phyloP scores from a whole-genome alignment of 1,140 invertebrate species.

The Sminthurides bifidus region DNA sequence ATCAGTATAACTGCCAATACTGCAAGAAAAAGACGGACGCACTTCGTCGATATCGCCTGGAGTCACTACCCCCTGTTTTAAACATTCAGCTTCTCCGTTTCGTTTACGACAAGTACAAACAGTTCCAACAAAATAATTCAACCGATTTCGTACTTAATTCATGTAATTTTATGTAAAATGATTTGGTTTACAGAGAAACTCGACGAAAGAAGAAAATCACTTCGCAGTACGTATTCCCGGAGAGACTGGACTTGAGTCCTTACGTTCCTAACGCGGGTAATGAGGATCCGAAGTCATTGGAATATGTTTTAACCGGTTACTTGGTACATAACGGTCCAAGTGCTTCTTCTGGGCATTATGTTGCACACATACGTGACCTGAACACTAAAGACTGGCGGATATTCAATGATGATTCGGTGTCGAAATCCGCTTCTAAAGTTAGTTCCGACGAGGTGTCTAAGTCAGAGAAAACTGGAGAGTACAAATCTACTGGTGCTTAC shows the following conservation, averaged over 20 bases:
- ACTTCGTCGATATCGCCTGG: conserved; percentile 46
- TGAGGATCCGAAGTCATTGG: conserved; percentile 34
- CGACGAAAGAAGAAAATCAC: conserved; percentile 57
- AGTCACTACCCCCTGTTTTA: conserved; percentile 52
- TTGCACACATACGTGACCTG: conserved; percentile 49
- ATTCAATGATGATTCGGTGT: conserved; percentile 56
- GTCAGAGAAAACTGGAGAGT: neutral
- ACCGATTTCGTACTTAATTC: neutral
- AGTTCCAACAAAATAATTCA: neutral
- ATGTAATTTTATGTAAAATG: neutral
- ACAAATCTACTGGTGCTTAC: conserved; percentile 18
- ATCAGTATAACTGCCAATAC: conserved; percentile 51
- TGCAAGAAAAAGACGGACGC: conserved; percentile 54
- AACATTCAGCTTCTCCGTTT: conserved; percentile 57
- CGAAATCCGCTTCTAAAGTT: neutral
- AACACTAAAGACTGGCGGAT: conserved; percentile 49
- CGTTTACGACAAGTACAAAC: conserved; percentile 47
- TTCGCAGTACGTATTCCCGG: conserved; percentile 52
- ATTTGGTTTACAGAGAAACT: conserved; percentile 41
- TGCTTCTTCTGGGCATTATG: conserved; percentile 60
- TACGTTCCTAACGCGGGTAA: conserved; percentile 27
- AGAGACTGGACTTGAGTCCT: conserved; percentile 51
- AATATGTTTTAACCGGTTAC: conserved; percentile 53
- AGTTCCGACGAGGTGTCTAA: neutral
- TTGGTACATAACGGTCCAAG: conserved; percentile 54